phyloP scores from a whole-genome alignment of 2,797 vertebrate species.

The Agapornis canus region DNA sequence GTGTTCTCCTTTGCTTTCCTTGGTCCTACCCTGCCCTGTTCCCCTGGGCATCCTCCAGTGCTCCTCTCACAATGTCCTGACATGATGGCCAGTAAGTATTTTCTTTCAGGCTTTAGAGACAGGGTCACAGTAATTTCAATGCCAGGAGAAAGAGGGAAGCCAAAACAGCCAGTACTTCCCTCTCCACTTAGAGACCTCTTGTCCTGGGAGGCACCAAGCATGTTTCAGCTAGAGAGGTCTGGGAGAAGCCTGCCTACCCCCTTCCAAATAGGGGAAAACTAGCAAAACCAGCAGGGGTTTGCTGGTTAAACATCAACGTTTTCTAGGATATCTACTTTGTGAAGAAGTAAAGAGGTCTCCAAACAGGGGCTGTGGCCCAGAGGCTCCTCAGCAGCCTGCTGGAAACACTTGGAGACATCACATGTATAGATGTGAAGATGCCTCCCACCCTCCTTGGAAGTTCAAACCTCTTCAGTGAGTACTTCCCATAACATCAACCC shows the following conservation, averaged over 20 bases:
- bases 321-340: background rate
- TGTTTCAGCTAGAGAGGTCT: background rate
- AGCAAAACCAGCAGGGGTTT: background rate
- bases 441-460: background rate
- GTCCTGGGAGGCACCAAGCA: background rate
- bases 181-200: background rate
- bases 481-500: background rate
- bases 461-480: background rate
- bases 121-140: background rate
- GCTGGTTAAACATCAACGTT: accelerated
- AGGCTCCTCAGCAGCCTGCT: background rate
- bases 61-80: background rate
- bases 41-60: background rate
- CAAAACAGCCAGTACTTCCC: background rate
- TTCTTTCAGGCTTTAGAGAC: background rate
- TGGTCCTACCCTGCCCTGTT: background rate
- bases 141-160: background rate
- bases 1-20: background rate
- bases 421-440: background rate
- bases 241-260: background rate
- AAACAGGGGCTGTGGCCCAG: background rate
- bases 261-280: background rate
- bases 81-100: background rate
- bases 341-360: background rate
- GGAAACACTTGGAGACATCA: accelerated